Conservation (phyloP, 2,888 invertebrate species). For the Ptychoptera contaminata region DNA sequence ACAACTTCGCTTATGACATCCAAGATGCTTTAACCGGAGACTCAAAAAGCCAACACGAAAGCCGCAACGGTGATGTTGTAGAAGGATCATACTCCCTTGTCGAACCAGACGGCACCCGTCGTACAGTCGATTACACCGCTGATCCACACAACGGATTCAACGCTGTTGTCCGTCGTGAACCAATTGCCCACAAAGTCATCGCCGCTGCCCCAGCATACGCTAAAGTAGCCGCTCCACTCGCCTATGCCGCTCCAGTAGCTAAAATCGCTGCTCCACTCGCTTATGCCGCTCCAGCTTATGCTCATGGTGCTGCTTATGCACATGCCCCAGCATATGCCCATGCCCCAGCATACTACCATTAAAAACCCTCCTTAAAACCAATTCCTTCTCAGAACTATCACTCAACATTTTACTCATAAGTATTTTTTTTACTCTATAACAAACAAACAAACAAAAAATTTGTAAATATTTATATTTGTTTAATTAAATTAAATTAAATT, state of each 20-base stretch:
- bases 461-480: too few relatives aligned
- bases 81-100: constrained; percentile 29
- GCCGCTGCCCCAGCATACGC: not conserved
- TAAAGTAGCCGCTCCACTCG: constrained; percentile 11
- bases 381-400: too few relatives aligned
- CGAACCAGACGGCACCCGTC: constrained; percentile 38
- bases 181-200: constrained; percentile 20
- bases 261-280: not conserved
- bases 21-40: constrained; percentile 29
- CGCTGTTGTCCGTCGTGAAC: constrained; percentile 23
- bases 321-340: constrained; percentile 7
- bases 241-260: constrained; percentile 6
- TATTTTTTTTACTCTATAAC: too few relatives aligned
- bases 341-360: not conserved
- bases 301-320: constrained; percentile 7
- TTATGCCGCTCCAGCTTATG: not conserved
- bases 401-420: too few relatives aligned
- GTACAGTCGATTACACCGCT: constrained; percentile 37
- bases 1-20: constrained; percentile 28
- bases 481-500: too few relatives aligned
- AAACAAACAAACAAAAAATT: too few relatives aligned
- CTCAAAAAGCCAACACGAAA: constrained; percentile 35
- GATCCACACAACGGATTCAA: constrained; percentile 20
- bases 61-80: constrained; percentile 39
- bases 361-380: too few relatives aligned